Evolutionary conservation across 2,113 vertebrate genomes (phyloP).

Genomic region (Benitochromis conjunctus): DNA sequence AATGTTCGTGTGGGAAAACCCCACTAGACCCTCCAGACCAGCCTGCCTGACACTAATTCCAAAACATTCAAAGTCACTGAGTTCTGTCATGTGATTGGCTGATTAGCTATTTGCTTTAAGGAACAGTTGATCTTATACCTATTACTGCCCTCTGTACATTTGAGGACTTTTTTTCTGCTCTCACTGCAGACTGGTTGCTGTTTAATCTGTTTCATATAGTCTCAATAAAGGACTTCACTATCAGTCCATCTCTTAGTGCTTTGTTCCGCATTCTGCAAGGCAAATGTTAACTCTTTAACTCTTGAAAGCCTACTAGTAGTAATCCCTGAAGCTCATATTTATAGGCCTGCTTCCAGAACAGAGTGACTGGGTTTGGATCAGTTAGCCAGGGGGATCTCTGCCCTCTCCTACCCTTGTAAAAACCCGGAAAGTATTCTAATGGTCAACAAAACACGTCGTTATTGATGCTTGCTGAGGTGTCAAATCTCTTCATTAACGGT

Average conservation of each 20-base stretch:
- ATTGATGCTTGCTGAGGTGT: not conserved
- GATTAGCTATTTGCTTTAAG: no score
- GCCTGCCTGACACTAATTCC: not conserved
- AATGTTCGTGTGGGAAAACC: not conserved
- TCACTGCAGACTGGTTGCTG: not conserved
- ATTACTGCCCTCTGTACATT: no score
- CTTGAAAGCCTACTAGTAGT: not conserved
- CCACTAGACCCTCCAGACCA: not conserved
- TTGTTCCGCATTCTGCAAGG: not conserved
- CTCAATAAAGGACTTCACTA: not conserved
- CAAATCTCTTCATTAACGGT: not conserved
- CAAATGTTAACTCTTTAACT: not conserved
- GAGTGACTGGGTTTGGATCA: not conserved
- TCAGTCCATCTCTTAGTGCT: not conserved
- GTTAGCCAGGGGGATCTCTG: not conserved
- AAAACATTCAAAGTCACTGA: not conserved
- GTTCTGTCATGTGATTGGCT: not conserved
- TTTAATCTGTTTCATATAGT: not conserved
- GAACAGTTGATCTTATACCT: no score
- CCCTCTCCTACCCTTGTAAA: not conserved
- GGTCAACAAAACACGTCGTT: not conserved
- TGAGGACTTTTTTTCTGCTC: not conserved
- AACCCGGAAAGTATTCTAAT: not conserved
- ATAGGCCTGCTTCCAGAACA: not conserved
- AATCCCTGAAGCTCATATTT: not conserved